A percentile compares a stretch with the other conserved stretches of the same genome.
These are phyloP conservation scores for Sebastes matsubarae DNA, from an alignment of 2,797 vertebrate genomes.

Conservation along the genomic window DNA sequence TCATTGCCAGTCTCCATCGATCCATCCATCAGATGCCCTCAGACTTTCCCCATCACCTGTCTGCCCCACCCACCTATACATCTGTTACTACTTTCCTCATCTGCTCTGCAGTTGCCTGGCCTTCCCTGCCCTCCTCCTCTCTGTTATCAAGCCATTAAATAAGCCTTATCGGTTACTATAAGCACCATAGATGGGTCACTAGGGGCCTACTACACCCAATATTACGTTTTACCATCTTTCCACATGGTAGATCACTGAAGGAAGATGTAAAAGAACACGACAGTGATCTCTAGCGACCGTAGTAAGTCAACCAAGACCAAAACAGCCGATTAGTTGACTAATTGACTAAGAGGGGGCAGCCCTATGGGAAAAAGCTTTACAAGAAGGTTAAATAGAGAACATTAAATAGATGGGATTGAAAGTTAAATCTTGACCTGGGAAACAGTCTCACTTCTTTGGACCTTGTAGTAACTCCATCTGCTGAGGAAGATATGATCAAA, in stretches of 20 bases:
- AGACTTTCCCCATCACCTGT: neutral
- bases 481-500: neutral
- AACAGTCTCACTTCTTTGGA: neutral
- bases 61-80: neutral
- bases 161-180: too few relatives aligned
- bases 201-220: too few relatives aligned
- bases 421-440: neutral
- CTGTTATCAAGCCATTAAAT: neutral
- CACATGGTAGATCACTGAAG: too few relatives aligned
- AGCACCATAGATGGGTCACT: too few relatives aligned
- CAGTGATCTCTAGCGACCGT: too few relatives aligned
- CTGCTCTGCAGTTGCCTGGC: neutral
- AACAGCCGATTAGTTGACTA: too few relatives aligned
- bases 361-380: neutral
- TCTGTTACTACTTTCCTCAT: neutral
- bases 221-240: too few relatives aligned
- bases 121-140: neutral
- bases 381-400: neutral
- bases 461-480: neutral
- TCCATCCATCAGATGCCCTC: neutral
- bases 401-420: conserved; percentile 16
- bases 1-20: neutral
- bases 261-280: too few relatives aligned
- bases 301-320: too few relatives aligned
- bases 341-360: too few relatives aligned